These are phyloP conservation scores for Brachionus sp. DNA, from an alignment of 1,140 invertebrate species.

Conservation along the genomic window DNA sequence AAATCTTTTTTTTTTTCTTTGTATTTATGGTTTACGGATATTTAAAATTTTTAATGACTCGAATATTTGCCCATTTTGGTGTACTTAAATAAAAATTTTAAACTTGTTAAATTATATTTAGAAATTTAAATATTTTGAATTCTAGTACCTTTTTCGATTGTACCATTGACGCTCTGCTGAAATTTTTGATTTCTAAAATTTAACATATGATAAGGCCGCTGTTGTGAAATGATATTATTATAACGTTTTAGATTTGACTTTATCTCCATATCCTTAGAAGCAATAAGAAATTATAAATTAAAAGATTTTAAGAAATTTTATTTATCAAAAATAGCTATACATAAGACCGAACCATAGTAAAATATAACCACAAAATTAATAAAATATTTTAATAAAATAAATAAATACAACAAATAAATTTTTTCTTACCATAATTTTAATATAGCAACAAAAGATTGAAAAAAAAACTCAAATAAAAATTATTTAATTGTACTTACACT, in stretches of 20 bases:
- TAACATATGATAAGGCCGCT: not conserved
- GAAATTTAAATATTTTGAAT: not conserved
- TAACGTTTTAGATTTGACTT: not conserved
- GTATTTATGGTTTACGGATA: not conserved
- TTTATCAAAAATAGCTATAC: no score
- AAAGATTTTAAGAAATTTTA: not conserved
- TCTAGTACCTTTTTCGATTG: not conserved
- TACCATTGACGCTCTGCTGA: not conserved
- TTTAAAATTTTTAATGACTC: constrained; percentile 11
- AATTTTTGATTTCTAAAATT: constrained; percentile 14
- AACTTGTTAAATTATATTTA: not conserved
- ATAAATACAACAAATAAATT: no score
- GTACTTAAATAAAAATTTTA: not conserved
- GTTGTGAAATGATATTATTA: not conserved
- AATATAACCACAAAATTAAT: no score
- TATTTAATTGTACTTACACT: no score
- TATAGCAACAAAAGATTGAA: no score
- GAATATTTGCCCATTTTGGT: not conserved
- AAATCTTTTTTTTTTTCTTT: not conserved
- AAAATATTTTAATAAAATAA: no score
- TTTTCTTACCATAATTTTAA: no score
- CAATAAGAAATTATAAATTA: not conserved
- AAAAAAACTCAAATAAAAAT: no score
- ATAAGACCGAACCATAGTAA: no score
- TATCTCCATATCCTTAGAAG: not conserved